Evolutionary conservation across 1,140 invertebrate genomes (phyloP), one percentile per base, ranked within the genome.

Genomic region (Coelopa frigida): DNA sequence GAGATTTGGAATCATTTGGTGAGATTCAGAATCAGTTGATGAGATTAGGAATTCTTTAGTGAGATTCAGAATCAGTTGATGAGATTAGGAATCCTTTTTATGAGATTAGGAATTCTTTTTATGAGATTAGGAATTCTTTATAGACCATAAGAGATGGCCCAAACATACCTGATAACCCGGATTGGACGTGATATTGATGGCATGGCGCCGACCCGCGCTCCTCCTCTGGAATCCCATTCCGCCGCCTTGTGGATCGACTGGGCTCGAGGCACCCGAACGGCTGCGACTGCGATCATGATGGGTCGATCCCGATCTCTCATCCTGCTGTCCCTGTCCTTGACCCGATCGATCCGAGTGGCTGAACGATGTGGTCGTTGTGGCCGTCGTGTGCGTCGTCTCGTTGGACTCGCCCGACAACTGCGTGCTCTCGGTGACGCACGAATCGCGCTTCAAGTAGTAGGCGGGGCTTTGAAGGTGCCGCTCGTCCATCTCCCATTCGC

Each of bases 101-200:
- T n/a, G n/a, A n/a, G n/a, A n/a, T n/a, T n/a, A n/a, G n/a, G n/a
- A n/a, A n/a, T n/a, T n/a, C n/a, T n/a, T n/a, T n/a, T n/a, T n/a
- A n/a, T n/a, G n/a, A n/a, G n/a, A n/a, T n/a, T n/a, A n/a, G n/a
- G n/a, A n/a, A n/a, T n/a, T n/a, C n/a, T n/a, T n/a, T n/a, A n/a
- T n/a, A n/a, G n/a, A n/a, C n/a, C n/a, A n/a, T n/a, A n/a, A n/a
- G n/a, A n/a, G n/a, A n/a, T n/a, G n/a, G 6, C 5, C 14, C 24
- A 6, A 5, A 14, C 8, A 40, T 32, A 56, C 54, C 42, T 67
- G 66, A 35, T 70, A 70, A 17, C 66, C 62, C 5, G 67, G 67
- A 57, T 70, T 70, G 12, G 61, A 68, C 24, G 67, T 70, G 24
- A 70, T 70, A 44, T 70, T 68, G 35, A 70, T 68, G 21, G 66